Conservation (phyloP, 2,113 vertebrate species). For the Columba janthina region DNA sequence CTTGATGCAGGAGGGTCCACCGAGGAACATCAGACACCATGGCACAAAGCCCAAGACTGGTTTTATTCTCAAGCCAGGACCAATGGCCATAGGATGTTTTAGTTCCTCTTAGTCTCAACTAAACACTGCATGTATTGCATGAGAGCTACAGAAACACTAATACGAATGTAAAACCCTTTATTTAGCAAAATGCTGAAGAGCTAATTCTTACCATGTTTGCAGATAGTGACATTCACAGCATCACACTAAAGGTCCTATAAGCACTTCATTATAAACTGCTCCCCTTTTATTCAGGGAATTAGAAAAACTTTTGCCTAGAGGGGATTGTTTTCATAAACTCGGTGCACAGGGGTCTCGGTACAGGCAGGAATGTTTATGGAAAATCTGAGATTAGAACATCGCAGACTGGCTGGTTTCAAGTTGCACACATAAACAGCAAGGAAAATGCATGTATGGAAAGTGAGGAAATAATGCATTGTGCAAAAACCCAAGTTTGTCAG, state of each 20-base stretch:
- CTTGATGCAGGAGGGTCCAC: neutral
- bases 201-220: neutral
- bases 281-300: neutral
- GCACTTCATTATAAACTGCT: slow-evolving; percentile 12
- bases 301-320: slow-evolving; percentile 16
- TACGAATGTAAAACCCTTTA: neutral
- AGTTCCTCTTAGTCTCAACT: neutral
- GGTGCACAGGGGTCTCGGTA: neutral
- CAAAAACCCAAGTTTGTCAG: neutral
- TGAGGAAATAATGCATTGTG: neutral
- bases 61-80: neutral
- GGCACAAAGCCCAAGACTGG: neutral
- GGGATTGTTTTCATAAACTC: slow-evolving; percentile 36
- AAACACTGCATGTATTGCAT: neutral
- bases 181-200: neutral
- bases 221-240: neutral
- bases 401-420: slow-evolving; percentile 23
- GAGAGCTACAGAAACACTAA: neutral
- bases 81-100: neutral
- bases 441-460: neutral
- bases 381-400: slow-evolving; percentile 53
- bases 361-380: slow-evolving; percentile 56
- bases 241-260: neutral
- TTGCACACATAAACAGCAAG: slow-evolving; percentile 33
- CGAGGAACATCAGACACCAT: fast-evolving